Evolutionary conservation across 2,113 vertebrate genomes (phyloP).

Genomic region (Bos javanicus): DNA sequence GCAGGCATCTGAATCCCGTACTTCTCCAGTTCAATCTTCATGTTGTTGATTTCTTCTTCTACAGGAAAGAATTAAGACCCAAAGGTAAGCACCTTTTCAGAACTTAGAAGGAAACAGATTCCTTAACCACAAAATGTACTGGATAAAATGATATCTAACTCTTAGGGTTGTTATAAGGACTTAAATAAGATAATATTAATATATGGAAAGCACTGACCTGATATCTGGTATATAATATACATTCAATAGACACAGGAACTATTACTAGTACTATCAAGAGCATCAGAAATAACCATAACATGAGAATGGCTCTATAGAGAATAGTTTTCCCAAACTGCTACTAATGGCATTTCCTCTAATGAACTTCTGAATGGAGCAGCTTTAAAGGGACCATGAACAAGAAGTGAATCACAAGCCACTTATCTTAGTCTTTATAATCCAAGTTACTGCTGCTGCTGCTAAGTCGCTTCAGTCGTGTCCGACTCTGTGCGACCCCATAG

Average conservation of each 20-base stretch:
- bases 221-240: not conserved
- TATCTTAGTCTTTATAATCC: not conserved
- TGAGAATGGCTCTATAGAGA: not conserved
- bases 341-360: not conserved
- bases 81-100: not conserved
- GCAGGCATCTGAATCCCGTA: slow-evolving; percentile 99
- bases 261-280: not conserved
- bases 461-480: too few species aligned
- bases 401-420: not conserved
- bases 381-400: not conserved
- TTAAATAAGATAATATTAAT: not conserved
- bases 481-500: too few species aligned
- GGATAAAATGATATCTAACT: not conserved
- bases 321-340: not conserved
- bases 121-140: not conserved
- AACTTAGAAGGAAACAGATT: not conserved
- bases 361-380: not conserved
- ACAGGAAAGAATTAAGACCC: slow-evolving; percentile 41
- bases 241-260: not conserved
- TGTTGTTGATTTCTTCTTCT: slow-evolving; percentile 99
- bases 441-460: not conserved
- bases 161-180: not conserved
- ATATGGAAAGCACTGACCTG: not conserved
- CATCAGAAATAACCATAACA: not conserved
- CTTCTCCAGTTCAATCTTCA: slow-evolving; percentile 97